These are phyloP conservation scores for Pleuronectes platessa DNA, from an alignment of 2,113 vertebrate species.

Conservation along the genomic window DNA sequence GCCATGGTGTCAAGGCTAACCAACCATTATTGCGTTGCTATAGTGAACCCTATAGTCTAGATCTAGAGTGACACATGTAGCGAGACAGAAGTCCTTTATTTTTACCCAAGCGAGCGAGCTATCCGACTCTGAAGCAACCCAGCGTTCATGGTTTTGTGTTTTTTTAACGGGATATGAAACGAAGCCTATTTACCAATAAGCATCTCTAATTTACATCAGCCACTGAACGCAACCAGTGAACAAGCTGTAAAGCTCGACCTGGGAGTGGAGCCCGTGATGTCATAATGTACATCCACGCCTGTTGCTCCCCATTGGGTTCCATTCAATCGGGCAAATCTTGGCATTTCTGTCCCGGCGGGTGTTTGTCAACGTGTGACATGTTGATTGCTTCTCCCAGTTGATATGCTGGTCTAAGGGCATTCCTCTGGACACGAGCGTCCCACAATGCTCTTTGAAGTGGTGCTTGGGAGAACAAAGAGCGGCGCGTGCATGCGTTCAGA, in stretches of 20 bases:
- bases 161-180: slow-evolving; percentile 25
- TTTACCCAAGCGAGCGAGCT: slow-evolving; percentile 27
- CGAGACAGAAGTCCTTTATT: slow-evolving; percentile 50
- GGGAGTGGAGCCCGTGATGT: slow-evolving; percentile 48
- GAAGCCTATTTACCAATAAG: slow-evolving; percentile 57
- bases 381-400: slow-evolving; percentile 49
- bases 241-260: slow-evolving; percentile 50
- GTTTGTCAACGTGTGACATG: slow-evolving; percentile 64
- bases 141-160: slow-evolving; percentile 15
- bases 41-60: slow-evolving; percentile 23
- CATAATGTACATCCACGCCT: slow-evolving; percentile 39
- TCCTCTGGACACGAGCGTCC: slow-evolving; percentile 52
- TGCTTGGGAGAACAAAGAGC: slow-evolving; percentile 4
- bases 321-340: slow-evolving; percentile 61
- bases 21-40: background rate
- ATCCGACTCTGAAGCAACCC: slow-evolving; percentile 31
- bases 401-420: slow-evolving; percentile 64
- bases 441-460: slow-evolving; percentile 40
- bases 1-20: slow-evolving; percentile 12
- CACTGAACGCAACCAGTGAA: slow-evolving; percentile 58
- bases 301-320: slow-evolving; percentile 41
- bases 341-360: slow-evolving; percentile 49
- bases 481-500: background rate
- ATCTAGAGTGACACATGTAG: slow-evolving; percentile 48
- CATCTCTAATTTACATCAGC: slow-evolving; percentile 65